Conservation (phyloP, 2,888 invertebrate species). For the Eristalis tenax region DNA sequence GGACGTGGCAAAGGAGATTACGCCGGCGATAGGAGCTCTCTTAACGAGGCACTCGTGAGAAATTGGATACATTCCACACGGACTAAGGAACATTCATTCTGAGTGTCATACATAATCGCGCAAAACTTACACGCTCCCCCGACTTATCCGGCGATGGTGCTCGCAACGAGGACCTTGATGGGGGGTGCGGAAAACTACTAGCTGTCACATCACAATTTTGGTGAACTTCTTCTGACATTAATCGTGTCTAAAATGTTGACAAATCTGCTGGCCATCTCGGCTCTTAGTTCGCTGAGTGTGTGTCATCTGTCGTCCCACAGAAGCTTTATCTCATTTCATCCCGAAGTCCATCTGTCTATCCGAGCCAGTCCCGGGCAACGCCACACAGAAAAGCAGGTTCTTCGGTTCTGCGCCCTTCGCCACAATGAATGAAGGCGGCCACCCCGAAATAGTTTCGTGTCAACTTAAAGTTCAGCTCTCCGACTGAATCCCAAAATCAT, state of each 20-base stretch:
- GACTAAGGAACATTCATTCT: conserved; percentile 7
- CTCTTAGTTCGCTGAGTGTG: conserved; percentile 32
- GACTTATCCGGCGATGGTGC: no score
- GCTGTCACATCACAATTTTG: conserved; percentile 58
- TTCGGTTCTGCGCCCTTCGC: conserved; percentile 14
- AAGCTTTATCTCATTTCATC: conserved; percentile 66
- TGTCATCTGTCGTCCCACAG: conserved; percentile 41
- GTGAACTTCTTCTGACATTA: conserved; percentile 68
- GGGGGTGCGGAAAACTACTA: not conserved
- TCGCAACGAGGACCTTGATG: no score
- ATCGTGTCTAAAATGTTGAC: conserved; percentile 72
- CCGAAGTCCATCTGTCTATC: conserved; percentile 52
- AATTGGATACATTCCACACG: conserved; percentile 24
- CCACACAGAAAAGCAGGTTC: conserved; percentile 1
- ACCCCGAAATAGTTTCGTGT: conserved; percentile 49
- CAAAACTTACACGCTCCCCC: conserved; percentile 25
- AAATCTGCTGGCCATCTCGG: conserved; percentile 57
- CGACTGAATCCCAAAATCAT: conserved; percentile 39
- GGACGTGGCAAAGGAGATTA: conserved; percentile 11
- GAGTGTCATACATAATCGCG: conserved; percentile 53
- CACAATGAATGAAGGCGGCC: conserved; percentile 21
- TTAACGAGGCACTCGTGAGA: conserved; percentile 24
- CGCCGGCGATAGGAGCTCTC: conserved; percentile 12
- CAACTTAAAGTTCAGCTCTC: conserved; percentile 57
- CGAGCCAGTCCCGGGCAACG: not conserved